Conservation (phyloP, 2,797 vertebrate species). For the Ctenosaura bakeri region DNA sequence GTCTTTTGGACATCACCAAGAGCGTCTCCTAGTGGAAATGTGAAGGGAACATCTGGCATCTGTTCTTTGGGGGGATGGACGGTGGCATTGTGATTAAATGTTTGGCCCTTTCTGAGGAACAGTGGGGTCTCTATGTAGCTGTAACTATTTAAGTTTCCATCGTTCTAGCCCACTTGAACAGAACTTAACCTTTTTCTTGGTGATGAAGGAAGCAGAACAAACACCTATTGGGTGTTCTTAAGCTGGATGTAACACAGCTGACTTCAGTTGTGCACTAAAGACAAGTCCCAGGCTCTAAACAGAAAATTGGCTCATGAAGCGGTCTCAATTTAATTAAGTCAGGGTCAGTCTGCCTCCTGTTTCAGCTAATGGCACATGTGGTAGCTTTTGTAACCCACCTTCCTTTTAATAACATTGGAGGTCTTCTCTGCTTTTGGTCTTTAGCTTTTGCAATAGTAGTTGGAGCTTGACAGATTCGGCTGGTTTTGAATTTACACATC, state of each 20-base stretch:
- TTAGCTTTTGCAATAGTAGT: not conserved
- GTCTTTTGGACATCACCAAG: not conserved
- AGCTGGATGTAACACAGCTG: not conserved
- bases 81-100: not conserved
- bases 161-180: not conserved
- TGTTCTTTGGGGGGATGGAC: not conserved
- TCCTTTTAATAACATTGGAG: not conserved
- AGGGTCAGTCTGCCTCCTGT: slow-evolving; percentile 36
- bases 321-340: slow-evolving; percentile 27
- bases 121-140: not conserved
- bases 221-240: not conserved
- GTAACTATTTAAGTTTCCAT: not conserved
- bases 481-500: too few relatives aligned
- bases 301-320: slow-evolving; percentile 45
- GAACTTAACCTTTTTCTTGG: not conserved
- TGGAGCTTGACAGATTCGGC: not conserved
- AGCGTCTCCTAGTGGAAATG: not conserved
- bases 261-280: not conserved
- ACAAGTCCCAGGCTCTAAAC: not conserved
- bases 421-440: not conserved
- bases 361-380: slow-evolving; percentile 33
- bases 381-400: not conserved
- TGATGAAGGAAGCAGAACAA: not conserved
- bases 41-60: not conserved
- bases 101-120: not conserved